Conservation (phyloP, 2,113 vertebrate species). For the Budorcas taxicolor region DNA sequence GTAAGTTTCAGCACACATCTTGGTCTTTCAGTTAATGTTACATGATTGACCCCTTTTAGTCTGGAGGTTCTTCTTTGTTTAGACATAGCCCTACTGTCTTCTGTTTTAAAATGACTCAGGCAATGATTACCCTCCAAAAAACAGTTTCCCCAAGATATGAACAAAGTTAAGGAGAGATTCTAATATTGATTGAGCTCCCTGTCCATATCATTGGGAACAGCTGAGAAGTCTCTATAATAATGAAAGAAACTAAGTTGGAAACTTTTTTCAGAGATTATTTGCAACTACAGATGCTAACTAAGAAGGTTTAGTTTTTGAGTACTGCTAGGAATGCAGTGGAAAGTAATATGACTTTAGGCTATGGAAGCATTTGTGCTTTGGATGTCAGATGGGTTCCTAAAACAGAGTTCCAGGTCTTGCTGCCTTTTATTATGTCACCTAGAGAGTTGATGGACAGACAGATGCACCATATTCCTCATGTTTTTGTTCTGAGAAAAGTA, state of each 20-base stretch:
- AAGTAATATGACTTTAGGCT: background rate
- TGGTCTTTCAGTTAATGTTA: background rate
- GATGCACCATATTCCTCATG: background rate
- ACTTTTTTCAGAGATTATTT: background rate
- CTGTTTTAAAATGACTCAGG: background rate
- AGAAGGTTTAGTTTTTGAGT: background rate
- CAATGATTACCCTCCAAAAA: background rate
- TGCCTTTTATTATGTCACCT: background rate
- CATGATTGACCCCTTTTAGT: background rate
- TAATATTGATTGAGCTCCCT: background rate
- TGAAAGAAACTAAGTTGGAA: background rate
- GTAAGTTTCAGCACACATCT: background rate
- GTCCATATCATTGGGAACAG: background rate
- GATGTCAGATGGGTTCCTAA: background rate
- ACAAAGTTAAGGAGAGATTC: background rate
- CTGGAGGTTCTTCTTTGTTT: background rate
- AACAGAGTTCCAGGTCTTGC: background rate
- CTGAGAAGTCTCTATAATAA: background rate
- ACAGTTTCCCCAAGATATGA: background rate
- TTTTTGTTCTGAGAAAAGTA: slow-evolving; percentile 33
- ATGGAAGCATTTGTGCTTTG: background rate
- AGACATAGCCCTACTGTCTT: background rate
- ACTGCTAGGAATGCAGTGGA: background rate
- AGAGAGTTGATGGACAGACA: slow-evolving; percentile 39
- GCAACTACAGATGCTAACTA: background rate